Evolutionary conservation across 2,113 vertebrate genomes (phyloP).

Genomic region (Anser cygnoides): DNA sequence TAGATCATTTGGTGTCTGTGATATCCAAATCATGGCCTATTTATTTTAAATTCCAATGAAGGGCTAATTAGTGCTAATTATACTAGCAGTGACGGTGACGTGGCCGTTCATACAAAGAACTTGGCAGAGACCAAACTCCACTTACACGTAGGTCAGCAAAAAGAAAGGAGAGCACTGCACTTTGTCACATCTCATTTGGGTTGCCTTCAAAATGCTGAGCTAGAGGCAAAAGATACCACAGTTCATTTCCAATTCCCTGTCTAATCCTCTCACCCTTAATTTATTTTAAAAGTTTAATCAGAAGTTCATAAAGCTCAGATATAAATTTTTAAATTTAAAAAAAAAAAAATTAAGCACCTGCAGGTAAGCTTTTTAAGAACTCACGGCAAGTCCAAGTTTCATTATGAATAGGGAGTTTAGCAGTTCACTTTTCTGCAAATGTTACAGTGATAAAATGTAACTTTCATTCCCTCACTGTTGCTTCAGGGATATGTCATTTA

Average conservation of each 20-base stretch:
- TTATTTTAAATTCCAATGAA: conserved; percentile 52
- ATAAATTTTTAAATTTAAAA: conserved; percentile 60
- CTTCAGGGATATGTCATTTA: conserved; percentile 64
- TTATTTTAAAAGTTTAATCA: conserved; percentile 72
- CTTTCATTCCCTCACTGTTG: conserved; percentile 36
- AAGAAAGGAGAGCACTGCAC: neutral
- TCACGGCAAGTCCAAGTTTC: neutral
- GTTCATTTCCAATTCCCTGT: conserved; percentile 57
- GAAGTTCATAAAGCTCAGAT: conserved; percentile 56
- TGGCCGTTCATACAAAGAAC: conserved; percentile 32
- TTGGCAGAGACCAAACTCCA: conserved; percentile 36
- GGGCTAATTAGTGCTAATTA: conserved; percentile 35
- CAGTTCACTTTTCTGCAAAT: conserved; percentile 33
- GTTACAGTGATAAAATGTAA: conserved; percentile 45
- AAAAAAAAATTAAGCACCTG: conserved; percentile 46
- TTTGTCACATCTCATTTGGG: conserved; percentile 69
- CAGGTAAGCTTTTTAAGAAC: conserved; percentile 56
- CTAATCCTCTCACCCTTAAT: conserved; percentile 63
- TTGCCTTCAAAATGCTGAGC: conserved; percentile 63
- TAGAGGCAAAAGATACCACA: conserved; percentile 57
- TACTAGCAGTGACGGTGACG: neutral
- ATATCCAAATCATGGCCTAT: conserved; percentile 29
- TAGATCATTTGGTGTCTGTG: neutral
- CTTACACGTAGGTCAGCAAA: conserved; percentile 27
- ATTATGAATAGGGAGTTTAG: conserved; percentile 10